Conservation (phyloP, 2,113 vertebrate species). For the Greenwoodochromis staneri region DNA sequence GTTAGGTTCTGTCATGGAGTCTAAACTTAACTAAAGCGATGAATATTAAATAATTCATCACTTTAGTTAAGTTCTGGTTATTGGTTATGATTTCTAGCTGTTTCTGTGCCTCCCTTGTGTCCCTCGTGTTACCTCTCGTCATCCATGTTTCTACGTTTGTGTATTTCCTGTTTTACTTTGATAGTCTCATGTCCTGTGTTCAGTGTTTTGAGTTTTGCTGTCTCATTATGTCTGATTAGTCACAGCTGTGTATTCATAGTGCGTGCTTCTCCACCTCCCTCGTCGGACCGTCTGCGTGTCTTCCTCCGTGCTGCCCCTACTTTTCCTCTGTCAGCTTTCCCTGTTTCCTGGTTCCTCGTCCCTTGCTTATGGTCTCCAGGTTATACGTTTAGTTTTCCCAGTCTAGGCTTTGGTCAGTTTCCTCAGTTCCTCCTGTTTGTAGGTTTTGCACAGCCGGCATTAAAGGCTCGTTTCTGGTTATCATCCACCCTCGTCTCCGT, state of each 20-base stretch:
- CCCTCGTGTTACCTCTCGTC: fast-evolving
- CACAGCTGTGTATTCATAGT: background rate
- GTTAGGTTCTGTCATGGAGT: background rate
- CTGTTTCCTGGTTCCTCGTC: background rate
- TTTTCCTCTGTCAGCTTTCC: background rate
- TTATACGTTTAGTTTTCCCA: background rate
- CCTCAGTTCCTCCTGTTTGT: background rate
- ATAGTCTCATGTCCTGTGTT: background rate
- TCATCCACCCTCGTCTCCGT: background rate
- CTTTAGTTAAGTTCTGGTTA: background rate
- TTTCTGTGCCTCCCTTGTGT: background rate
- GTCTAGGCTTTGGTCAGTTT: background rate
- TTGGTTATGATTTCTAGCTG: background rate
- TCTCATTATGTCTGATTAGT: background rate
- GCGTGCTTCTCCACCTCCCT: background rate
- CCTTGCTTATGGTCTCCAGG: background rate
- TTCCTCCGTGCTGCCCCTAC: background rate
- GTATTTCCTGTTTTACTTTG: background rate
- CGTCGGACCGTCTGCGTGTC: background rate
- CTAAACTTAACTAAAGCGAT: background rate
- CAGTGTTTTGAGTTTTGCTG: background rate
- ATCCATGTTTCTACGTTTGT: background rate
- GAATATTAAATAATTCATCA: background rate
- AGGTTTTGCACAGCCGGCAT: background rate
- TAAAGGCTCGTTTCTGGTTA: background rate